These are phyloP conservation scores for Melanaphis sacchari DNA, from an alignment of 1,140 invertebrate genomes.

Conservation along the genomic window DNA sequence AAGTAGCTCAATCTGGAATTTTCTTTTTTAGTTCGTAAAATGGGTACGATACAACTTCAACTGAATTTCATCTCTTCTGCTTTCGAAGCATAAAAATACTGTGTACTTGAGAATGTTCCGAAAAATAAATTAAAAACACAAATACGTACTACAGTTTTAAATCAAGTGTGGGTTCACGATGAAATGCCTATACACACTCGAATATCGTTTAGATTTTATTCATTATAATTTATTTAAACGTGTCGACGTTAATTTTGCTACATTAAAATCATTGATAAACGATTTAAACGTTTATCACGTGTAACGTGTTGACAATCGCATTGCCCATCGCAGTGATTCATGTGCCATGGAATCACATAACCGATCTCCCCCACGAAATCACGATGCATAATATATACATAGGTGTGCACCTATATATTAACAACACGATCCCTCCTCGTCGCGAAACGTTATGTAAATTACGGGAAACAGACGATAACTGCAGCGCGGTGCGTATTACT, in stretches of 20 bases:
- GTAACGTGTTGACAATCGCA: neutral
- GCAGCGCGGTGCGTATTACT: neutral
- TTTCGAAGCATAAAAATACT: too few relatives aligned
- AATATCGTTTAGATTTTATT: neutral
- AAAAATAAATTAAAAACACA: neutral
- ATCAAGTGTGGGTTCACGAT: too few relatives aligned
- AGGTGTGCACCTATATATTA: neutral
- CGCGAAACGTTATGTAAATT: constrained; percentile 29
- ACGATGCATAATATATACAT: neutral
- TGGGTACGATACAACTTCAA: too few relatives aligned
- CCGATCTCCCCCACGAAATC: constrained; percentile 48
- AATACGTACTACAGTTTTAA: too few relatives aligned
- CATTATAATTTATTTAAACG: neutral
- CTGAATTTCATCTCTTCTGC: too few relatives aligned
- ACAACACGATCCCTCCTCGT: neutral
- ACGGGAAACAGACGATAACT: constrained; percentile 45
- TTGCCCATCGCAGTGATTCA: neutral
- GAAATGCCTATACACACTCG: neutral
- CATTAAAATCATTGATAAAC: neutral
- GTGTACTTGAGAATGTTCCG: neutral
- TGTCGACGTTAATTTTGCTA: neutral
- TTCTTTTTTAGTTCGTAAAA: too few relatives aligned
- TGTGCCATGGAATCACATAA: constrained; percentile 10
- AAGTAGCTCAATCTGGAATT: too few relatives aligned
- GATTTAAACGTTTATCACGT: neutral